These are phyloP conservation scores for Drosophila ambigua DNA, from an alignment of 1,140 invertebrate genomes.

Conservation along the genomic window DNA sequence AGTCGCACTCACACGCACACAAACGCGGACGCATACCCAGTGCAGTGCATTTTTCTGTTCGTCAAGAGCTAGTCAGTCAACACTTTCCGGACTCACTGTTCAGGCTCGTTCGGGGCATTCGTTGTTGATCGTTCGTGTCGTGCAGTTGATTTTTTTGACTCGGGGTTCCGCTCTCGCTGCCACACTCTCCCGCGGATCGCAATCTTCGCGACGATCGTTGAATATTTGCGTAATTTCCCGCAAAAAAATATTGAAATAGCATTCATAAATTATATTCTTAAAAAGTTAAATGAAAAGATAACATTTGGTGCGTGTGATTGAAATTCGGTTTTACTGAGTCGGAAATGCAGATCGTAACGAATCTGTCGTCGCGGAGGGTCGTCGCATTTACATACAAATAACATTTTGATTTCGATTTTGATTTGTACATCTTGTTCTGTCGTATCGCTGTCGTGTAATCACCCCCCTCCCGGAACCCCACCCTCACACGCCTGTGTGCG, in stretches of 20 bases:
- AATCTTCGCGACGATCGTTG: too few species aligned
- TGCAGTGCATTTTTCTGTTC: slow-evolving; percentile 48
- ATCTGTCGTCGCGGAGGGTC: slow-evolving; percentile 65
- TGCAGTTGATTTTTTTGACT: slow-evolving; percentile 57
- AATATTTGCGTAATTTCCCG: slow-evolving; percentile 46
- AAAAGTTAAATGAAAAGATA: slow-evolving; percentile 24
- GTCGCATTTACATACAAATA: slow-evolving; percentile 63
- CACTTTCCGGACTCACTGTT: slow-evolving; percentile 37
- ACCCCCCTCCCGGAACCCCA: neutral
- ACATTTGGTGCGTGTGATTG: slow-evolving; percentile 24
- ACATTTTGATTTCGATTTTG: slow-evolving; percentile 73
- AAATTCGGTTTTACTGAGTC: slow-evolving; percentile 14
- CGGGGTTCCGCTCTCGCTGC: slow-evolving; percentile 10
- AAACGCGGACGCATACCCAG: slow-evolving; percentile 3
- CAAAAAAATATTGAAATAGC: slow-evolving; percentile 28
- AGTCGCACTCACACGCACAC: slow-evolving; percentile 9
- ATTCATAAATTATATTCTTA: slow-evolving; percentile 36
- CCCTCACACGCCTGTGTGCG: neutral
- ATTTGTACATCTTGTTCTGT: slow-evolving; percentile 32
- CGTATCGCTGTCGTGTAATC: neutral
- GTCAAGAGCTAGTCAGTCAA: slow-evolving; percentile 21
- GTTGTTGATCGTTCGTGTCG: slow-evolving; percentile 66
- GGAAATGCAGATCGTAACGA: slow-evolving; percentile 32
- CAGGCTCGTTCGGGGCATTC: slow-evolving; percentile 62
- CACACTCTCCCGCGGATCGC: slow-evolving; percentile 29